A percentile compares a stretch with the other conserved stretches of the same genome.
These are phyloP conservation scores for Carassius carassius DNA, from an alignment of 2,113 vertebrate species.

Conservation along the genomic window DNA sequence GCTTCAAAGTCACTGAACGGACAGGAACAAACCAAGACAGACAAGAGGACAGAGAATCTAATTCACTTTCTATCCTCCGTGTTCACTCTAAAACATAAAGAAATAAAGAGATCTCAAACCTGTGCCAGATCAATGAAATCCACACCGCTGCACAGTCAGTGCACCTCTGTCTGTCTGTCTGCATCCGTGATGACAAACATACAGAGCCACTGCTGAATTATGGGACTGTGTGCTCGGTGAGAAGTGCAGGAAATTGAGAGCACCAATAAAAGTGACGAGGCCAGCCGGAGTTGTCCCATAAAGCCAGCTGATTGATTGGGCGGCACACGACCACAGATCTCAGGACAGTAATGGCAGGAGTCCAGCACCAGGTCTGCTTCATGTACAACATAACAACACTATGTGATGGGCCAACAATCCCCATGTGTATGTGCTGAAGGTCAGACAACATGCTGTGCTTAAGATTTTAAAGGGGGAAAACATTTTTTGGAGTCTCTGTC, in stretches of 20 bases:
- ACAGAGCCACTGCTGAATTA: neutral
- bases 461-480: neutral
- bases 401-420: conserved; percentile 34
- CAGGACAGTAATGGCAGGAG: conserved; percentile 20
- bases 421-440: conserved; percentile 45
- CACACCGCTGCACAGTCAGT: neutral
- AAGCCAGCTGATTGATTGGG: conserved; percentile 25
- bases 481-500: neutral
- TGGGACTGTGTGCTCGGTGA: neutral
- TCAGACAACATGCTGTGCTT: conserved; percentile 45
- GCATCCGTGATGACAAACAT: too few relatives aligned
- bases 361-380: conserved; percentile 33
- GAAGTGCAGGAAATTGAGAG: conserved; percentile 36
- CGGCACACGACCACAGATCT: conserved; percentile 22
- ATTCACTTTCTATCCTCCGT: too few relatives aligned
- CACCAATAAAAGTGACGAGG: conserved; percentile 27
- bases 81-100: too few relatives aligned
- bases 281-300: conserved; percentile 30
- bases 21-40: conserved; percentile 9
- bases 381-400: conserved; percentile 28
- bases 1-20: neutral
- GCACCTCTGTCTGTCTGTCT: too few relatives aligned
- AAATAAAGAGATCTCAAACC: neutral
- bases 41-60: conserved; percentile 8
- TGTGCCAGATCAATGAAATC: conserved; percentile 17